A percentile compares a stretch with the other conserved stretches of the same genome.
These are phyloP conservation scores for Tetranychus urticae DNA, from an alignment of 1,140 invertebrate species.

Conservation along the genomic window DNA sequence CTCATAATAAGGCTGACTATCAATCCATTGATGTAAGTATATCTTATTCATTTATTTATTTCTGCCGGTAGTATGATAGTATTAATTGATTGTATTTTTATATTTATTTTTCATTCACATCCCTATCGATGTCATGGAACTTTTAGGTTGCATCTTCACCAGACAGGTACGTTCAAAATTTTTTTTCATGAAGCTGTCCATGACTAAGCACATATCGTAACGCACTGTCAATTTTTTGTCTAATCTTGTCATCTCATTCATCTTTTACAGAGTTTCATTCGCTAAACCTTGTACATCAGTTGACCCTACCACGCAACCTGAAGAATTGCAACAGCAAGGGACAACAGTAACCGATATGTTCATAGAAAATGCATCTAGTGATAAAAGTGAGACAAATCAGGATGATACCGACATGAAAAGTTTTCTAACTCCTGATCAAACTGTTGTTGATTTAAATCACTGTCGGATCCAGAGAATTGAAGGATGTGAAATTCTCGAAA, in stretches of 20 bases:
- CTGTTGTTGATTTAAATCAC: slow-evolving; percentile 64
- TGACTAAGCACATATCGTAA: no score
- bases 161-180: no score
- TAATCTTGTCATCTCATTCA: no score
- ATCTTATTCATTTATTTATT: not conserved
- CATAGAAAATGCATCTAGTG: slow-evolving; percentile 18
- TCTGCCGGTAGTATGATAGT: no score
- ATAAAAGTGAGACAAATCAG: not conserved
- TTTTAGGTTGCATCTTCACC: no score
- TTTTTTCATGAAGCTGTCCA: no score
- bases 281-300: not conserved
- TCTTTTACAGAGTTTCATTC: not conserved
- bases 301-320: not conserved
- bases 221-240: no score
- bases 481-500: slow-evolving; percentile 44
- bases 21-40: slow-evolving; percentile 52
- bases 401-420: not conserved
- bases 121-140: no score
- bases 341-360: slow-evolving; percentile 21
- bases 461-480: slow-evolving; percentile 52
- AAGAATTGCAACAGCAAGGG: slow-evolving; percentile 16
- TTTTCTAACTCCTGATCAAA: not conserved
- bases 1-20: no score
- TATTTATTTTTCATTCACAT: no score
- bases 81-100: no score